A percentile compares a stretch with the other conserved stretches of the same genome.
Evolutionary conservation across 1,140 invertebrate species (phyloP).

Genomic region (Leptinotarsa undecemlineata): DNA sequence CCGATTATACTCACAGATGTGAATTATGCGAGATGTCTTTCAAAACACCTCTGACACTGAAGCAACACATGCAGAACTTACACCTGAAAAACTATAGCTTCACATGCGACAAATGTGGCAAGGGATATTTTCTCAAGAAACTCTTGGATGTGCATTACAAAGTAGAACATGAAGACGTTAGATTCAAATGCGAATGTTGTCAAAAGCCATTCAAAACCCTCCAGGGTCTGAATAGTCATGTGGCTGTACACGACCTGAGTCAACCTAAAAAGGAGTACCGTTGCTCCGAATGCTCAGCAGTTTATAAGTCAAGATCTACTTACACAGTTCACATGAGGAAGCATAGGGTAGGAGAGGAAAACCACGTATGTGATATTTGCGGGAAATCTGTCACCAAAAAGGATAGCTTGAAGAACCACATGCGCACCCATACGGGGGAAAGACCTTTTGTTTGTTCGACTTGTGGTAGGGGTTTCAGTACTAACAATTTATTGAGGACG

Average conservation of each 20-base stretch:
- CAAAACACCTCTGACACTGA: conserved; percentile 23
- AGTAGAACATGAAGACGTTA: conserved; percentile 24
- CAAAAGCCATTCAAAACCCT: conserved; percentile 22
- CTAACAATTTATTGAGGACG: conserved; percentile 66
- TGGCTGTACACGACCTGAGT: conserved; percentile 4
- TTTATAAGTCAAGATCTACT: conserved; percentile 16
- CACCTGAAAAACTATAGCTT: conserved; percentile 27
- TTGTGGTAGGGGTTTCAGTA: conserved; percentile 68
- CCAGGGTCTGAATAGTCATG: conserved; percentile 12
- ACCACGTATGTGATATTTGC: conserved; percentile 46
- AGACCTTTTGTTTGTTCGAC: conserved; percentile 59
- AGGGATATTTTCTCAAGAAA: conserved; percentile 69
- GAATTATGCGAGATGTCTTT: conserved; percentile 27
- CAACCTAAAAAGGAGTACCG: conserved; percentile 2
- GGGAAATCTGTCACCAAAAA: conserved; percentile 57
- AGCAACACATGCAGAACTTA: conserved; percentile 15
- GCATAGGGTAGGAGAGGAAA: conserved; percentile 10
- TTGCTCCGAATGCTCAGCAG: conserved; percentile 7
- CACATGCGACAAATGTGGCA: conserved; percentile 69
- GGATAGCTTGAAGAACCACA: conserved; percentile 55
- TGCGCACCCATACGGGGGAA: conserved; percentile 59
- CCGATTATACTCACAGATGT: conserved; percentile 32
- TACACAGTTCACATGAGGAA: conserved; percentile 18
- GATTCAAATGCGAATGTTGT: conserved; percentile 19
- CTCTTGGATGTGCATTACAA: conserved; percentile 23